Conservation (phyloP, 2,113 vertebrate species). For the Sapajus apella region DNA sequence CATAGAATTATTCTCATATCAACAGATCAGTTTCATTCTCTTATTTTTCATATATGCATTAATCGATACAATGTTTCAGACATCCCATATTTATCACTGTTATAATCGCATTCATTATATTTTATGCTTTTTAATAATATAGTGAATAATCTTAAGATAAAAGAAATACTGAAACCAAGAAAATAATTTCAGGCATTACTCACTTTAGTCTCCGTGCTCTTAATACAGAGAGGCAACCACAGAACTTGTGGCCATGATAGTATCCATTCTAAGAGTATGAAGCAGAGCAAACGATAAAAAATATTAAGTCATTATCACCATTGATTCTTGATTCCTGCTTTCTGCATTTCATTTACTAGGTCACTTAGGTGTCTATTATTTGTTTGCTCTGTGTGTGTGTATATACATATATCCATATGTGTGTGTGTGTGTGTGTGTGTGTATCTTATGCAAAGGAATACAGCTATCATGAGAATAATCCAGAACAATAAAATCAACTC, state of each 20-base stretch:
- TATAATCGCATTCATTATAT: background rate
- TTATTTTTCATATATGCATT: background rate
- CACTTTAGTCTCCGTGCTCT: background rate
- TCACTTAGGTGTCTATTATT: background rate
- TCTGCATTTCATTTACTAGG: background rate
- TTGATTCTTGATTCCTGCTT: background rate
- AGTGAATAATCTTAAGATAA: background rate
- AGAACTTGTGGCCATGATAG: rapidly evolving
- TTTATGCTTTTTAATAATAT: background rate
- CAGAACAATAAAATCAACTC: background rate
- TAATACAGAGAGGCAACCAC: background rate
- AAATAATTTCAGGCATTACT: background rate
- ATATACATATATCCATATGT: no score
- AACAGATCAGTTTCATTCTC: background rate
- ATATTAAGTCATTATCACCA: no score
- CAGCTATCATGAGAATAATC: background rate
- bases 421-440: background rate
- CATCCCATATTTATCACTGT: background rate
- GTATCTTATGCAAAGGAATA: background rate
- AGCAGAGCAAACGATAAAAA: background rate
- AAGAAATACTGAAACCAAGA: background rate
- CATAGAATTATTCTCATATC: background rate
- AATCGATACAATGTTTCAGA: background rate
- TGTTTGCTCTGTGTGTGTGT: background rate
- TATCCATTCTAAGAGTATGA: background rate